A percentile compares a stretch with the other conserved stretches of the same genome.
Conservation (phyloP, 1,140 invertebrate species). For the Epicauta chinensis region DNA sequence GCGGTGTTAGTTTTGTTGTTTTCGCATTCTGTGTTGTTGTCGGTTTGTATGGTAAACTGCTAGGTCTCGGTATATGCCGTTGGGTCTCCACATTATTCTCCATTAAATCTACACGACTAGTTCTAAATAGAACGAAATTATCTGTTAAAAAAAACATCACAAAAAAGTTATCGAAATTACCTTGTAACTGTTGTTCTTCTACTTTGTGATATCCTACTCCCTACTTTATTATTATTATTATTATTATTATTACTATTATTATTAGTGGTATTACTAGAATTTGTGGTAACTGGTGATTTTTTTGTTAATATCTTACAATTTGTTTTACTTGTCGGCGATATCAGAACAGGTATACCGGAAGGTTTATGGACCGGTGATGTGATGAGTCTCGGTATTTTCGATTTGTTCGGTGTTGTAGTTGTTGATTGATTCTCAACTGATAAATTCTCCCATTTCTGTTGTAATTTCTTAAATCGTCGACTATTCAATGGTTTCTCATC, state of each 20-base stretch:
- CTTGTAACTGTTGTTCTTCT: neutral
- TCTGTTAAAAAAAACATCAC: too few relatives aligned
- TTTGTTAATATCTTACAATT: slow-evolving; percentile 25
- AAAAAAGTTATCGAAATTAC: slow-evolving; percentile 14
- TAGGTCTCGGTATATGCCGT: slow-evolving; percentile 48
- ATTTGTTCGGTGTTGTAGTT: slow-evolving; percentile 46
- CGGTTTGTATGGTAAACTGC: slow-evolving; percentile 58
- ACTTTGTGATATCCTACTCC: neutral
- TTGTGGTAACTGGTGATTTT: slow-evolving; percentile 10
- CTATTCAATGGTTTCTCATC: slow-evolving; percentile 43
- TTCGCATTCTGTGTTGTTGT: slow-evolving; percentile 44
- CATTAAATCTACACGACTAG: slow-evolving; percentile 54
- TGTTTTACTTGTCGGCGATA: slow-evolving; percentile 23
- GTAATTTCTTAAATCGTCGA: slow-evolving; percentile 64
- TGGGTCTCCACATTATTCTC: slow-evolving; percentile 39
- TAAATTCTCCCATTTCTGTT: slow-evolving; percentile 79
- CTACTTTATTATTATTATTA: too few relatives aligned
- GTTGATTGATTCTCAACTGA: slow-evolving; percentile 47
- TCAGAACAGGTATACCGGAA: slow-evolving; percentile 38
- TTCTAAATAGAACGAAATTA: slow-evolving; percentile 37
- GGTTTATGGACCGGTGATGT: slow-evolving; percentile 50
- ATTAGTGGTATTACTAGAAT: neutral
- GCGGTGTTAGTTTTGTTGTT: slow-evolving; percentile 47
- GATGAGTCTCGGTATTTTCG: slow-evolving; percentile 65
- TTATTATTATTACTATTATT: slow-evolving; percentile 14